Percentiles rank a stretch among this genome's conserved stretches.
Conservation (phyloP, 2,888 invertebrate species). For the Ormyrus thymus region DNA sequence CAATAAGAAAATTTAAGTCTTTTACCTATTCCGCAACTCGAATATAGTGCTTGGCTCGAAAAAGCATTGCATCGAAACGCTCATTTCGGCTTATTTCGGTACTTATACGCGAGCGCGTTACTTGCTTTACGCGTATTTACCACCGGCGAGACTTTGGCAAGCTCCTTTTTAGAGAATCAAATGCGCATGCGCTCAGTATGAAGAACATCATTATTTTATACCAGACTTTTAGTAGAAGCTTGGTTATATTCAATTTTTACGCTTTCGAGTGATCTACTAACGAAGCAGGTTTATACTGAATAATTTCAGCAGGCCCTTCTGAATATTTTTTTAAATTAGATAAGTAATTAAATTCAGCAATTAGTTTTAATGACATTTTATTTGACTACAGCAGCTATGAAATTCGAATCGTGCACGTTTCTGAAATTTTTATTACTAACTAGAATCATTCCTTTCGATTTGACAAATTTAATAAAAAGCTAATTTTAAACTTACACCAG, state of each 20-base stretch:
- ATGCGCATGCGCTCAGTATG: neutral
- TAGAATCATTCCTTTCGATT: neutral
- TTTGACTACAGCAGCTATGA: no score
- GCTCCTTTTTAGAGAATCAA: slow-evolving; percentile 42
- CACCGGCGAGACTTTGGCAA: slow-evolving; percentile 52
- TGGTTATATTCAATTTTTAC: no score
- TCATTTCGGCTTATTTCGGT: slow-evolving; percentile 53
- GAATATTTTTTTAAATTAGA: no score
- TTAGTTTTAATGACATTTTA: no score
- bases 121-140: slow-evolving; percentile 49
- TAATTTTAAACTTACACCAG: no score
- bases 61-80: slow-evolving; percentile 31
- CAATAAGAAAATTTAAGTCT: slow-evolving; percentile 16
- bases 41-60: slow-evolving; percentile 29
- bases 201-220: no score
- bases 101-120: slow-evolving; percentile 28
- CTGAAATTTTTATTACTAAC: neutral
- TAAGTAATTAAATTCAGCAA: no score
- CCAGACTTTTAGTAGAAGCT: no score
- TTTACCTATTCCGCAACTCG: neutral
- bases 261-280: no score
- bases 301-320: no score
- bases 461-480: neutral
- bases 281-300: no score
- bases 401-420: no score